Base-by-base conservation (phyloP, 2,797 vertebrate genomes). In the Acrocephalus scirpaceus region DNA sequence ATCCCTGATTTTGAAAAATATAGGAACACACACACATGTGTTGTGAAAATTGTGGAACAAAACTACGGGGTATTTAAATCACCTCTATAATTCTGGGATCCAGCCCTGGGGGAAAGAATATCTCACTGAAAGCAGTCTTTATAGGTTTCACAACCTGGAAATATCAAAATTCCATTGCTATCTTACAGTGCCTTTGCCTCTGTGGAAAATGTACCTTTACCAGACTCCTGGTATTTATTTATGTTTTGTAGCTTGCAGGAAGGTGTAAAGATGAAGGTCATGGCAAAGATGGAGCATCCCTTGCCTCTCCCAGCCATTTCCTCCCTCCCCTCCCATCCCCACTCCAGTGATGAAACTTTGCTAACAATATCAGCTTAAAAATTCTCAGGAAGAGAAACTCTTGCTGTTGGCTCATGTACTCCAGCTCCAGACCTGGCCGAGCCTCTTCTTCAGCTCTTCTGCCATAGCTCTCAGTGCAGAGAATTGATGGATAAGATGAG, bases 281-380 rank as follows among this genome's bases (percentile, higher is more conserved):
- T 5, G 5, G 26, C 58, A 74, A 62, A 71, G 38, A 19, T 38
- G 47, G 34, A 66, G 6, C 30, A 66, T 13, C 18, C 50, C 51
- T 70, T 62, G 13, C n/a, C 26, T 70, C 40, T 51, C 17, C 7
- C 27, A 64, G 6, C 2, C 40, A 16, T 53, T 72, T 75, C 27
- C 13, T 71, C 27, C 29, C 8, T 74, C 2, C 8, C 5, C 6
- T 3, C 9, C 7, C 3, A 2, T 17, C 7, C 6, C 20, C 16
- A 27, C 7, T 45, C 67, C n/a, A n/a, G 7, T 7, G 29, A 19
- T 20, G 58, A 88, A 88, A 65, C 7, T 26, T 78, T 90, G 29
- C 18, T 40, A 65, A 44, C 7, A 57, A 7, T 36, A 69, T 36
- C 32, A 56, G 5, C 16, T 56, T 66, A 57, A 77, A 88, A 40